phyloP scores from a whole-genome alignment of 2,113 vertebrate genomes.

The Balaeniceps rex region DNA sequence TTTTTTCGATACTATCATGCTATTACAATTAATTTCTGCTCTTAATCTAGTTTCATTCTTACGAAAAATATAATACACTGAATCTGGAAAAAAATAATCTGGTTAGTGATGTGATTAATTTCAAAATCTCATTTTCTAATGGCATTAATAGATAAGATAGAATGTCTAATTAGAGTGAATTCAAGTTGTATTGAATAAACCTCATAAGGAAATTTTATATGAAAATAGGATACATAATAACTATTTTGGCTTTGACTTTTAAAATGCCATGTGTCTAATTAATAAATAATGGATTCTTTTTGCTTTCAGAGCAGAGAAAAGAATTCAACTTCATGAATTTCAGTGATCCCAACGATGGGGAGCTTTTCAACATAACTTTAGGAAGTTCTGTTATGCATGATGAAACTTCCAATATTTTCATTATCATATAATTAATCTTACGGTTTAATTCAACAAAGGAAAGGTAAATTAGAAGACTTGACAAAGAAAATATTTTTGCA shows the following conservation, averaged over 20 bases:
- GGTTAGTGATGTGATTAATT: background rate
- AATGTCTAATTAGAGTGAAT: slow-evolving; percentile 6
- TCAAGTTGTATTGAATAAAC: background rate
- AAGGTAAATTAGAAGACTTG: background rate
- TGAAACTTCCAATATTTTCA: background rate
- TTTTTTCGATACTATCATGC: background rate
- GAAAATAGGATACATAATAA: background rate
- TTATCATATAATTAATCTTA: background rate
- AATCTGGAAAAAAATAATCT: background rate
- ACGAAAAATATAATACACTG: background rate
- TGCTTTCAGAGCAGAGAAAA: background rate
- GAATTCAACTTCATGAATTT: background rate
- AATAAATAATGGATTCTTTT: background rate
- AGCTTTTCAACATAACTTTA: background rate
- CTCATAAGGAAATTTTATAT: background rate
- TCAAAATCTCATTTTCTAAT: background rate
- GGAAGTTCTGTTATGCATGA: background rate
- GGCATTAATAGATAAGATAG: background rate
- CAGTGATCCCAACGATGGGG: background rate
- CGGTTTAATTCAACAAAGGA: background rate
- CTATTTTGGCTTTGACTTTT: background rate
- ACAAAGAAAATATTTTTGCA: background rate
- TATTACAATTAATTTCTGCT: background rate
- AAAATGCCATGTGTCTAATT: background rate
- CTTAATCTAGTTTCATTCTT: slow-evolving; percentile 9